phyloP scores from a whole-genome alignment of 2,113 vertebrate species.

The Ramphastos sulfuratus region DNA sequence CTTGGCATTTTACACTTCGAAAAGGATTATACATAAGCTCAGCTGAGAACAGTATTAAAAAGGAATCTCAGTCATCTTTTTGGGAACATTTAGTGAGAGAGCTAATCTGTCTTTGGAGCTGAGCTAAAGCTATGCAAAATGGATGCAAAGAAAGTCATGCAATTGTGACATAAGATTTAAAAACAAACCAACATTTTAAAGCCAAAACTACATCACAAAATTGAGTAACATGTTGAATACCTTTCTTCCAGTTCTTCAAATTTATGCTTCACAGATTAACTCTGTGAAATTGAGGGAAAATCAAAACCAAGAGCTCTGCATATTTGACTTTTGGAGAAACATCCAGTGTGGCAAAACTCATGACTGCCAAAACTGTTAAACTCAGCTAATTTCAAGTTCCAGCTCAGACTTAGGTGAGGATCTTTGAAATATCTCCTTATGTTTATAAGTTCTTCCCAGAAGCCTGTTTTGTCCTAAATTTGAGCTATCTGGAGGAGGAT shows the following conservation, averaged over 20 bases:
- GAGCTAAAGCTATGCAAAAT: slow-evolving; percentile 24
- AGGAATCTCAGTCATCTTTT: slow-evolving; percentile 52
- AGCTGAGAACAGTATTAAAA: slow-evolving; percentile 58
- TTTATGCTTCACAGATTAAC: background rate
- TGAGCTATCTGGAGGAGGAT: background rate
- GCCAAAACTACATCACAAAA: background rate
- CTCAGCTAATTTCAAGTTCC: background rate
- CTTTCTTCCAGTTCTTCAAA: background rate
- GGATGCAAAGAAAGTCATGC: slow-evolving; percentile 1
- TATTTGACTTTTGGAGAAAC: slow-evolving; percentile 1
- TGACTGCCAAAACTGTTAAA: background rate
- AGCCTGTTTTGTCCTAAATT: background rate
- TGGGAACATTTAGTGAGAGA: slow-evolving; percentile 16
- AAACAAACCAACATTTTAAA: background rate
- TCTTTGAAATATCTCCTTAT: background rate
- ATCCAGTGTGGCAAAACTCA: background rate
- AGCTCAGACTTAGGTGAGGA: background rate
- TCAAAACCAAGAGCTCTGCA: background rate
- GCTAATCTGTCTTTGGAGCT: slow-evolving; percentile 36
- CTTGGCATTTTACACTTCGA: slow-evolving; percentile 61
- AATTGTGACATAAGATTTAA: background rate
- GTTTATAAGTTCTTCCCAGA: background rate
- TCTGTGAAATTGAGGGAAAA: background rate
- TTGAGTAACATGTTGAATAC: background rate
- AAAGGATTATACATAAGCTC: slow-evolving; percentile 61